These are phyloP conservation scores for Zaprionus davidi DNA, from an alignment of 1,140 invertebrate species.

Conservation along the genomic window DNA sequence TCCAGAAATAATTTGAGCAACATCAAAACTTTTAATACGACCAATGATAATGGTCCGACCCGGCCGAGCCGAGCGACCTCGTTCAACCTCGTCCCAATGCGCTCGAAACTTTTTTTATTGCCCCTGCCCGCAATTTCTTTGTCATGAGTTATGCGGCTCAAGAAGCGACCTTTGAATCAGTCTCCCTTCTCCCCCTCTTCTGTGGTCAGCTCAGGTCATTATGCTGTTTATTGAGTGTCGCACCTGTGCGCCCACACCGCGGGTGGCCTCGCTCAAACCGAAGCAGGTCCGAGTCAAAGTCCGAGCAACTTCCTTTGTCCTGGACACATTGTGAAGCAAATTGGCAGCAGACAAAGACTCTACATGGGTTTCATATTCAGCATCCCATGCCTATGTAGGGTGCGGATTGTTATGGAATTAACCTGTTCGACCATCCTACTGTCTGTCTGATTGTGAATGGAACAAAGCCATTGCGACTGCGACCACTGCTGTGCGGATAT, in stretches of 20 bases:
- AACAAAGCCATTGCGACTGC: constrained; percentile 7
- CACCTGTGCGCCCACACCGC: constrained; percentile 55
- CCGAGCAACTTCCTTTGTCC: not conserved
- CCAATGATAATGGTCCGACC: constrained; percentile 72
- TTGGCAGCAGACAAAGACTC: constrained; percentile 37
- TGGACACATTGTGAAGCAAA: constrained; percentile 34
- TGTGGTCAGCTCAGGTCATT: constrained; percentile 72
- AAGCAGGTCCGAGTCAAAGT: not conserved
- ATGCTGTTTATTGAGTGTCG: constrained; percentile 75
- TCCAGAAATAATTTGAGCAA: constrained; percentile 80
- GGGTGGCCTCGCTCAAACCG: constrained; percentile 17
- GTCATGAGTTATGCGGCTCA: constrained; percentile 71
- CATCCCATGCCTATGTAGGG: not conserved
- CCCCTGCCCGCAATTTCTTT: constrained; percentile 72
- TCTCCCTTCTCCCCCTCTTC: not conserved
- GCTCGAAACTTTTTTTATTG: constrained; percentile 73
- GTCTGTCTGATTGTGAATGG: constrained; percentile 10
- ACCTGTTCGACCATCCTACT: constrained; percentile 6
- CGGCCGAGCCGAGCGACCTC: constrained; percentile 10
- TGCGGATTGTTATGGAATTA: constrained; percentile 21
- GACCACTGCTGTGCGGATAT: not conserved
- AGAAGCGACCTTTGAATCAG: constrained; percentile 44
- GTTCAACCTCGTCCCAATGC: constrained; percentile 10
- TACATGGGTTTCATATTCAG: constrained; percentile 11
- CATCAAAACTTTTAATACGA: constrained; percentile 82